Conservation (phyloP, 2,113 vertebrate genomes). For the Henicopernis longicauda region DNA sequence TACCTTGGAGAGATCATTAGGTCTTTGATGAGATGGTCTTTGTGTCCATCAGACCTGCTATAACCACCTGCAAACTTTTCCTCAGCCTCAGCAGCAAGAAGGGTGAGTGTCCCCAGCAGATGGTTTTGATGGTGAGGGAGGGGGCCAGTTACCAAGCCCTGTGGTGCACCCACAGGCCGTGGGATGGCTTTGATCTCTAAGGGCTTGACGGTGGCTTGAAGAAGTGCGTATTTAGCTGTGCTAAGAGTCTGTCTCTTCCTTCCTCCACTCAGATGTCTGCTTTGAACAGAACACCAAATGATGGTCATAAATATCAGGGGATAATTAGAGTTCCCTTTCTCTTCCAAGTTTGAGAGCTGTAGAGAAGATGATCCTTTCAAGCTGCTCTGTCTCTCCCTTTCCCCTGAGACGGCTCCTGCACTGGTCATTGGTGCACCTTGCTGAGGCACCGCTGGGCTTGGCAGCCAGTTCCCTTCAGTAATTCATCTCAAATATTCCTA, state of each 20-base stretch:
- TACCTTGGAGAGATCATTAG: background rate
- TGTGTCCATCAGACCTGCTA: background rate
- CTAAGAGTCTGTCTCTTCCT: background rate
- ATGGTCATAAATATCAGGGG: background rate
- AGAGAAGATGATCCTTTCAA: background rate
- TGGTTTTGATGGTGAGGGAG: background rate
- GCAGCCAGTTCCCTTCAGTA: background rate
- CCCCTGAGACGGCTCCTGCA: background rate
- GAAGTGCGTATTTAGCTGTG: background rate
- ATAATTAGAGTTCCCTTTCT: background rate
- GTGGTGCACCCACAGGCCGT: background rate
- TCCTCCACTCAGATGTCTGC: background rate
- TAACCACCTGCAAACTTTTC: background rate
- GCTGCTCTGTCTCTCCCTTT: background rate
- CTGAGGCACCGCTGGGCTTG: background rate
- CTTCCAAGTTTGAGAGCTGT: background rate
- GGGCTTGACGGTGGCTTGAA: background rate
- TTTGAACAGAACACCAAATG: background rate
- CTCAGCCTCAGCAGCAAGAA: background rate
- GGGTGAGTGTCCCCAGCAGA: background rate
- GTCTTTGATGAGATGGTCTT: background rate
- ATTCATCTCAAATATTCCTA: conserved; percentile 30
- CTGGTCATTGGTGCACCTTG: background rate
- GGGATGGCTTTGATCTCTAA: background rate
- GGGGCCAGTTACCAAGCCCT: background rate